These are phyloP conservation scores for Protobothrops mucrosquamatus DNA, from an alignment of 2,113 vertebrate genomes.

Conservation along the genomic window DNA sequence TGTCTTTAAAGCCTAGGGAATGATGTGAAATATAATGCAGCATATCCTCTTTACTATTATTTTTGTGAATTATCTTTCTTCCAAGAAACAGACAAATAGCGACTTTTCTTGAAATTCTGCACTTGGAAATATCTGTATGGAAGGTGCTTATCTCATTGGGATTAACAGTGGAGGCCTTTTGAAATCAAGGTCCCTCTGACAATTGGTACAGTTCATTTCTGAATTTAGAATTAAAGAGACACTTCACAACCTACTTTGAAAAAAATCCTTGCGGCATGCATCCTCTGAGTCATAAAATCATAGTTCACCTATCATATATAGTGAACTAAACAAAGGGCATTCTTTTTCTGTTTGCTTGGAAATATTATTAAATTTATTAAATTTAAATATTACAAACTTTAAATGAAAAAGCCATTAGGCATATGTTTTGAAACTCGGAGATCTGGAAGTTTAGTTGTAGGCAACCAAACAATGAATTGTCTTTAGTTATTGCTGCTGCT, in stretches of 20 bases:
- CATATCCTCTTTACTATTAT: background rate
- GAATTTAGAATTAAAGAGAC: background rate
- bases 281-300: background rate
- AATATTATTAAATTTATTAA: background rate
- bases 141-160: background rate
- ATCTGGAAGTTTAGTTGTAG: background rate
- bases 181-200: background rate
- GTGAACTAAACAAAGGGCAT: background rate
- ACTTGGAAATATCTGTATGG: background rate
- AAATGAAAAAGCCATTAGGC: background rate
- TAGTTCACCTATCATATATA: background rate
- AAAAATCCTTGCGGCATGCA: background rate
- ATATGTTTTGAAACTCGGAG: background rate
- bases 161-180: background rate
- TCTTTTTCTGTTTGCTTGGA: background rate
- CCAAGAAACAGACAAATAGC: background rate
- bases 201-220: background rate
- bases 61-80: background rate
- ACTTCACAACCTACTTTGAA: background rate
- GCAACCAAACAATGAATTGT: background rate
- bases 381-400: background rate
- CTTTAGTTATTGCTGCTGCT: background rate
- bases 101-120: background rate
- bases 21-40: background rate
- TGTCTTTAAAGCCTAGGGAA: background rate